phyloP scores from a whole-genome alignment of 1,140 invertebrate genomes.

The Cotesia typhae region DNA sequence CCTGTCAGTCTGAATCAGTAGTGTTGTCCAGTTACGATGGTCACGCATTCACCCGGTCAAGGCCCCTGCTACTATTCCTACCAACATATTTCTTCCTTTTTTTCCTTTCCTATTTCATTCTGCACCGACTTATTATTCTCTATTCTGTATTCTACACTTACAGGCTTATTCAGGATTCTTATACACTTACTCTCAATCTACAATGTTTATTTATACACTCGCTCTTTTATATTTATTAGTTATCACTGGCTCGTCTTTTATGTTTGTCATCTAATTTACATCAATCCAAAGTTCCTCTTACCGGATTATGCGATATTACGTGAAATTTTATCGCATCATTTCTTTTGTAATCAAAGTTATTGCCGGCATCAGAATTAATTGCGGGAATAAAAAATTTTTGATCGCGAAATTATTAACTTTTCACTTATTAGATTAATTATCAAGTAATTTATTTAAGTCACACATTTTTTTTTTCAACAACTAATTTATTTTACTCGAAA shows the following conservation, averaged over 20 bases:
- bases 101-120: slow-evolving; percentile 31
- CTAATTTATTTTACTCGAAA: no score
- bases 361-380: neutral
- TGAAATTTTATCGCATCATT: slow-evolving; percentile 4
- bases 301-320: slow-evolving; percentile 11
- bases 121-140: neutral
- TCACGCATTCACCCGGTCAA: slow-evolving; percentile 48
- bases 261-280: slow-evolving; percentile 31
- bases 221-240: no score
- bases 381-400: no score
- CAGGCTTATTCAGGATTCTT: slow-evolving; percentile 1
- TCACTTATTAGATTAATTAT: no score
- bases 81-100: slow-evolving; percentile 4
- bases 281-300: neutral
- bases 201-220: no score
- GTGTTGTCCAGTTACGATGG: slow-evolving; percentile 47
- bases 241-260: slow-evolving; percentile 11
- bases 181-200: no score
- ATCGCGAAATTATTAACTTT: no score
- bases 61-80: slow-evolving; percentile 24
- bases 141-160: neutral
- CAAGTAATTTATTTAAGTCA: no score
- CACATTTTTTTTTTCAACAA: no score
- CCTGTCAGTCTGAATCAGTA: slow-evolving; percentile 49
- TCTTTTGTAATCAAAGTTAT: neutral